Evolutionary conservation across 2,888 invertebrate genomes (phyloP).

Genomic region (Lasioglossum marginatum): DNA sequence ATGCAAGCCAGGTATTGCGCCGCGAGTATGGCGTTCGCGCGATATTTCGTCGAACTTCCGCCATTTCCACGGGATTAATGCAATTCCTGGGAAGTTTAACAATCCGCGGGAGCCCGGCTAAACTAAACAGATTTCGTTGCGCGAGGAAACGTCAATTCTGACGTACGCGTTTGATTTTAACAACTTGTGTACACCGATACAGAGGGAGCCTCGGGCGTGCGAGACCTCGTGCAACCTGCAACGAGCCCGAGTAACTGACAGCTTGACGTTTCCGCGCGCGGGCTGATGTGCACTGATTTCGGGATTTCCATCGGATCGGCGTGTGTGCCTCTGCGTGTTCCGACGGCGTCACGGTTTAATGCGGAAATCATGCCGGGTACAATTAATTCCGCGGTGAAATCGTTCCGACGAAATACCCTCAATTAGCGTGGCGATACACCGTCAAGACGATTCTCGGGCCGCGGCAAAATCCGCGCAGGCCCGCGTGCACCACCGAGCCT

Average conservation of each 20-base stretch:
- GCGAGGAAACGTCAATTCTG: constrained; percentile 58
- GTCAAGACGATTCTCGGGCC: constrained; percentile 32
- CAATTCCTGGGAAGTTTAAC: constrained; percentile 55
- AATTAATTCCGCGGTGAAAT: constrained; percentile 58
- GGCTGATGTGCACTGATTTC: constrained; percentile 59
- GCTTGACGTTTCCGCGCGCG: constrained; percentile 57
- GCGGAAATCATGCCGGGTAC: constrained; percentile 59
- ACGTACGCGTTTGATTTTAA: constrained; percentile 60
- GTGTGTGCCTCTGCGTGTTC: constrained; percentile 29
- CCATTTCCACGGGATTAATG: constrained; percentile 53
- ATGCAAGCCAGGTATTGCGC: background rate
- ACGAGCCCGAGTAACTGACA: constrained; percentile 51
- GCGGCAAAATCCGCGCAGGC: background rate
- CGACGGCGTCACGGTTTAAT: constrained; percentile 36
- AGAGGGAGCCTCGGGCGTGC: constrained; percentile 7
- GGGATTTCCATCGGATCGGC: constrained; percentile 46
- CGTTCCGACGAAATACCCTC: constrained; percentile 43
- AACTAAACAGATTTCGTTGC: constrained; percentile 59
- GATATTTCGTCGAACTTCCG: constrained; percentile 43
- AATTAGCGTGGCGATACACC: constrained; percentile 32
- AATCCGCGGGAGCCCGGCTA: constrained; percentile 52
- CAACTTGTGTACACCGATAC: constrained; percentile 57
- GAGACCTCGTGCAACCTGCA: constrained; percentile 6
- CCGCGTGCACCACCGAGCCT: background rate
- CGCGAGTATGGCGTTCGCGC: background rate